Evolutionary conservation across 2,113 vertebrate genomes (phyloP).

Genomic region (Microcebus murinus): DNA sequence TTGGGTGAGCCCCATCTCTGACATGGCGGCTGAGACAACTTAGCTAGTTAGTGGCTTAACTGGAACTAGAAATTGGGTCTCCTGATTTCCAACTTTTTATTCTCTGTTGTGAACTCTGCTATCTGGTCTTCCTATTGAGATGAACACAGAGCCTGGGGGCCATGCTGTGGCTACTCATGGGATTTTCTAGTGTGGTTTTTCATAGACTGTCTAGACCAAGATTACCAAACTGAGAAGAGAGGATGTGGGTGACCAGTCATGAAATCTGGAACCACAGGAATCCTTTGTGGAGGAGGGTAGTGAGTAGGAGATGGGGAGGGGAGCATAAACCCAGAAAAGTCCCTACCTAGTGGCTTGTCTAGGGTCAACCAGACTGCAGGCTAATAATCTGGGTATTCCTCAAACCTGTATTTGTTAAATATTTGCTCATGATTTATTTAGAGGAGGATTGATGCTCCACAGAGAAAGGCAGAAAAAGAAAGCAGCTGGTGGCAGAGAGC

Average conservation of each 20-base stretch:
- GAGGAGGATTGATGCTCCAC: not conserved
- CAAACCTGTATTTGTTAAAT: not conserved
- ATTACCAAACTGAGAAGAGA: not conserved
- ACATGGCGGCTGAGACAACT: not conserved
- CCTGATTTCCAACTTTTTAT: not conserved
- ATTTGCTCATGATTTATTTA: conserved; percentile 41
- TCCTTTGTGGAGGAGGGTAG: not conserved
- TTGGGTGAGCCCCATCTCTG: not conserved
- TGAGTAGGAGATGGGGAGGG: not conserved
- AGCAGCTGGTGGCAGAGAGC: not conserved
- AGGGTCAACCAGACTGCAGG: not conserved
- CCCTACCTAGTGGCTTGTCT: not conserved
- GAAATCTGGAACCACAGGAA: not conserved
- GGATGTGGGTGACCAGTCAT: not conserved
- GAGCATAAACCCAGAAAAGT: not conserved
- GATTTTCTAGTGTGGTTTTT: not conserved
- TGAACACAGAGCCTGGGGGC: not conserved
- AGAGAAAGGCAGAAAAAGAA: not conserved
- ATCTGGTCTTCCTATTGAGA: not conserved
- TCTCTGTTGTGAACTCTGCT: not conserved
- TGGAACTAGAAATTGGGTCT: not conserved
- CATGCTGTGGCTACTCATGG: not conserved
- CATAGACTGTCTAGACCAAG: not conserved
- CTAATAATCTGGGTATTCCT: not conserved
- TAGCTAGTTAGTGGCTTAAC: not conserved